Base-by-base conservation (phyloP, 2,797 vertebrate genomes). In the Micromesistius poutassou region DNA sequence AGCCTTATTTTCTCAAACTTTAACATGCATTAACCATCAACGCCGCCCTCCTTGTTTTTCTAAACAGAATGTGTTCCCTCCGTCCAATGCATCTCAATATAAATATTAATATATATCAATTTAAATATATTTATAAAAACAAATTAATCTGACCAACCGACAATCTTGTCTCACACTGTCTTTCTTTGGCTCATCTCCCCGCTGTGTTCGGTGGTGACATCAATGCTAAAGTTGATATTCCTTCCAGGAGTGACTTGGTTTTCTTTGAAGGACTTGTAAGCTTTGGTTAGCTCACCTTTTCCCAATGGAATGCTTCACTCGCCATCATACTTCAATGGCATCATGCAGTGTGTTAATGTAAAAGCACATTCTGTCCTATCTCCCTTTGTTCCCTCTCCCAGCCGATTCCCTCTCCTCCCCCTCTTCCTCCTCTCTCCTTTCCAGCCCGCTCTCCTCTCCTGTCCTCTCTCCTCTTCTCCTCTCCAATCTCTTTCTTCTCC, bases 191-290 rank as follows among this genome's bases (percentile, higher is more conserved):
- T 16, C 14, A 8, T 30, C 30, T 1, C 31, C 14, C 70, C 30
- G 70, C 13, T 31, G 30, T 33, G 30, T 14, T 30, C 30, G 12
- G 30, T 25, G 6, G 70, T 14, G 70, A 33, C 30, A 75, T 86
- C 82, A 74, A 71, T 77, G 55, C 55, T 28, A 25, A 6, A 19
- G 46, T 55, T 55, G 46, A 28, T 68, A 68, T 76, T 80, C 76
- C 75, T 78, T 70, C 80, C 82, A 77, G 38, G 80, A 78, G 78
- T 50, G 75, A 40, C 80, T 62, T 30, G 68, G 75, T 77, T 78
- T 78, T 72, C 50, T 71, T 84, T 76, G 73, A 28, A 25, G 62
- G n/a, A 68, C 62, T 28, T 3, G 62, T 68, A 12, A 68, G 62
- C 62, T 8, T 25, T 13, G n/a, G 25, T 28, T 68, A 28, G 62